Base-by-base conservation (phyloP, 23 tunicate species). In the Trididemnum clinides region DNA sequence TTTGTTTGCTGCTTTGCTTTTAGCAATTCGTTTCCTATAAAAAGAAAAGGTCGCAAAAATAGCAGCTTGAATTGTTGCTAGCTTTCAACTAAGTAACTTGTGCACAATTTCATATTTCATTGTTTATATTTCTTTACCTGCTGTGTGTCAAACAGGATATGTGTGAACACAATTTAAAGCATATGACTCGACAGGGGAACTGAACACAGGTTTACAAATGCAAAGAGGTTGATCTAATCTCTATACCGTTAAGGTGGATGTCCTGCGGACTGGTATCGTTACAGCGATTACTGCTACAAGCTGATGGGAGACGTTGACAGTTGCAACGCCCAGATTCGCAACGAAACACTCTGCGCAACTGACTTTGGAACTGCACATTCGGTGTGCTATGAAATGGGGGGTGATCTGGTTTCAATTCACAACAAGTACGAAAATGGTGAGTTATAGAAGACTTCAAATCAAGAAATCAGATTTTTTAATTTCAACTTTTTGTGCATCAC, bases 351-450 rank as follows among this genome's bases (percentile, higher is more conserved):
- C 4, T 94, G 98, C 81, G 35, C 86, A 12, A 90, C 89, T 12
- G 64, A 81, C 25, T 94, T 84, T 84, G 39, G 50, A 22, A 76
- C 82, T 27, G 98, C 98, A 10, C 83, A 80, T 0, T 32, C 75
- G 4, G 57, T 33, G 26, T 94, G 98, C 77, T 51, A 31, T 18
- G 64, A 70, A 26, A 15, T 64, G 54, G 98, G 90, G 2, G 95
- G 84, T 6, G 64, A 76, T 44, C 85, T 94, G 39, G 93, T 75
- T 20, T 64, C 90, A 18, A 89, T 94, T 65, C 90, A 85, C 72
- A 69, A 89, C 62, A 94, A 94, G 86, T 94, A 85, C 51, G 98
- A 94, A 57, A 94, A 94, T 73, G 94, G 98, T 94, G 54, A n/a
- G 54, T 44, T 44, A 44, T 7, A 44, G 54, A 15, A 44, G 54